Percentiles rank a stretch among this genome's conserved stretches.
These are phyloP conservation scores for Danionella cerebrum DNA, from an alignment of 2,113 vertebrate genomes.

Conservation along the genomic window DNA sequence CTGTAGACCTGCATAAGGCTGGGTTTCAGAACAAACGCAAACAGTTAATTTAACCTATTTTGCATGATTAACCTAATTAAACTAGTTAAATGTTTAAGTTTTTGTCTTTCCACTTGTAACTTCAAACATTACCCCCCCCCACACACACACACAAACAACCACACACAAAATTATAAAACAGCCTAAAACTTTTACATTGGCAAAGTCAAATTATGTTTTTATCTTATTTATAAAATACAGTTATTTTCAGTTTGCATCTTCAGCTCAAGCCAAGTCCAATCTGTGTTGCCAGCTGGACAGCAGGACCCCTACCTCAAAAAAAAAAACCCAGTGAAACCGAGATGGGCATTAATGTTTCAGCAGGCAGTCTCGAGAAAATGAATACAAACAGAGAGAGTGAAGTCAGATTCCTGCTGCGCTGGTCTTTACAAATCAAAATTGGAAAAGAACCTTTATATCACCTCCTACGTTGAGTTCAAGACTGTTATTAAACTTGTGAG, in stretches of 20 bases:
- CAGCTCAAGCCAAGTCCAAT: conserved; percentile 9
- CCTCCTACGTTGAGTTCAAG: not conserved
- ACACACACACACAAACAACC: too few relatives aligned
- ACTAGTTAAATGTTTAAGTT: too few relatives aligned
- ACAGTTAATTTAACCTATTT: too few relatives aligned
- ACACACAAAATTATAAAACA: too few relatives aligned
- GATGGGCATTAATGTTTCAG: conserved; percentile 27
- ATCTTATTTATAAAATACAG: not conserved
- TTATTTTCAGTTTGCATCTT: not conserved
- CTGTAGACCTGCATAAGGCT: too few relatives aligned
- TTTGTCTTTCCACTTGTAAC: too few relatives aligned
- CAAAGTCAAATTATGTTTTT: too few relatives aligned
- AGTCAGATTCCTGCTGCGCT: not conserved
- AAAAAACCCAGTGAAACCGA: conserved; percentile 8
- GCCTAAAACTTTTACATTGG: not conserved
- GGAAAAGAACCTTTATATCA: not conserved
- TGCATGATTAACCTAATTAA: too few relatives aligned
- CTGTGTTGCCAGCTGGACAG: conserved; percentile 12
- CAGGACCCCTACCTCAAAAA: not conserved
- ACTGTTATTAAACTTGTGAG: not conserved
- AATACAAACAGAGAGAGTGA: conserved; percentile 16
- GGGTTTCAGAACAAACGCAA: too few relatives aligned
- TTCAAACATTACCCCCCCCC: too few relatives aligned
- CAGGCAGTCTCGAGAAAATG: conserved; percentile 3
- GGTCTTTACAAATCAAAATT: conserved; percentile 11